phyloP scores from a whole-genome alignment of 2,797 vertebrate genomes.

The Oryzias sinensis region DNA sequence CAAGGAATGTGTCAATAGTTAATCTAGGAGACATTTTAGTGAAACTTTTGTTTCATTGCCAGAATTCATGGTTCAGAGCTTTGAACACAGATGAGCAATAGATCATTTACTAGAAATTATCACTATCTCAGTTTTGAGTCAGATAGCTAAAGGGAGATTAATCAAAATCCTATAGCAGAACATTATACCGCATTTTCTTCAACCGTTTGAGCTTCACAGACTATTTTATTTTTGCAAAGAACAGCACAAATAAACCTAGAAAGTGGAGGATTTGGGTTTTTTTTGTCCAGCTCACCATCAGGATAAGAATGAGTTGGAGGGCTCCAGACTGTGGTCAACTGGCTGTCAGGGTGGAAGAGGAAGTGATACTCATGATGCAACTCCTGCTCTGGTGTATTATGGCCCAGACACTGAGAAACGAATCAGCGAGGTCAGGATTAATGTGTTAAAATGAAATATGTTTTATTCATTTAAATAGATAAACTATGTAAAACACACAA shows the following conservation, averaged over 20 bases:
- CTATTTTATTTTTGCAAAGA: slow-evolving; percentile 5
- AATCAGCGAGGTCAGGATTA: neutral
- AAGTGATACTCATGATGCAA: slow-evolving; percentile 75
- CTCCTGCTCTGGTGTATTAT: slow-evolving; percentile 73
- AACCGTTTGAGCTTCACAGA: slow-evolving; percentile 24
- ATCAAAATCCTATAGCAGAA: slow-evolving; percentile 27
- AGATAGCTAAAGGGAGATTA: slow-evolving; percentile 32
- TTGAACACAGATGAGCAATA: slow-evolving; percentile 32
- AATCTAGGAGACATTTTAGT: slow-evolving; percentile 13
- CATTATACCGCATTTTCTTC: slow-evolving; percentile 31
- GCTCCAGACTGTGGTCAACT: slow-evolving; percentile 70
- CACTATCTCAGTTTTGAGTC: slow-evolving; percentile 23
- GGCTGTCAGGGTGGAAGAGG: slow-evolving; percentile 68
- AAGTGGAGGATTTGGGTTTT: too few relatives aligned
- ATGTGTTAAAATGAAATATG: neutral
- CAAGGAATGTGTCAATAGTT: slow-evolving; percentile 28
- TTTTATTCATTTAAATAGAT: slow-evolving; percentile 4
- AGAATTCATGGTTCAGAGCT: slow-evolving; percentile 26
- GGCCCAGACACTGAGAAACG: slow-evolving; percentile 59
- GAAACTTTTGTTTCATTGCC: slow-evolving; percentile 4
- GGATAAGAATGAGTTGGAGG: slow-evolving; percentile 59
- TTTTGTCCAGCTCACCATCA: slow-evolving; percentile 68
- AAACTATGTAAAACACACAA: neutral
- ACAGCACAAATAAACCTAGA: too few relatives aligned
- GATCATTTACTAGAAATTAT: slow-evolving; percentile 46